Base-by-base conservation (phyloP, 2,797 vertebrate genomes). In the Premnoplex brunnescens region DNA sequence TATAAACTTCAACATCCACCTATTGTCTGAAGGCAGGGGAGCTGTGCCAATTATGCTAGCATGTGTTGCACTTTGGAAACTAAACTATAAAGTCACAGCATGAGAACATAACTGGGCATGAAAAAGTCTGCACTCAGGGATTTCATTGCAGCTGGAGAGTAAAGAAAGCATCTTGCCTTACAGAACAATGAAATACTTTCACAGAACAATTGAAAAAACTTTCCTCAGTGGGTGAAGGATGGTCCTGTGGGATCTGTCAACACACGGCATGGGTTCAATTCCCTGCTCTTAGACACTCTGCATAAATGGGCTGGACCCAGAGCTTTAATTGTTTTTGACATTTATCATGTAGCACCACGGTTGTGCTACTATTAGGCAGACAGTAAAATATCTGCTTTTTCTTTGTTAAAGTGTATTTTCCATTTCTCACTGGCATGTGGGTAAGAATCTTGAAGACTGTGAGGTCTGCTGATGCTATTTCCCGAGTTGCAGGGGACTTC, bases 81-180 rank as follows among this genome's bases (percentile, higher is more conserved):
- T 46, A 73, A 94, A 87, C 28, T 78, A 76, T 54, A 68, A 76
- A 91, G 75, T 91, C 73, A 89, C 10, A 18, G 36, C 95, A 79
- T 51, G 62, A 94, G 74, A 76, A 58, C 60, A 93, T 87, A 96
- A 90, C 72, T 72, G 77, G 59, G 58, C 68, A 74, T 71, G 92
- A 92, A 92, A 79, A 92, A 54, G n/a, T 36, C 59, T 74, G 64
- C 55, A 88, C 64, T 75, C 84, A 85, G 81, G 52, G 58, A 59
- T 94, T 95, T 90, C 30, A 39, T 46, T 74, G 56, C 56, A 79
- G 72, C 49, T 56, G 52, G 30, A 73, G 43, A 55, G 76, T 75
- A 92, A 95, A 95, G 89, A 96, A 95, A 83, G 24, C 77, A 83
- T 87, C 62, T 90, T 90, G 49, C 69, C 93, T 74, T 46, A 52